phyloP scores from a whole-genome alignment of 1,140 invertebrate genomes.

The Cotesia typhae region DNA sequence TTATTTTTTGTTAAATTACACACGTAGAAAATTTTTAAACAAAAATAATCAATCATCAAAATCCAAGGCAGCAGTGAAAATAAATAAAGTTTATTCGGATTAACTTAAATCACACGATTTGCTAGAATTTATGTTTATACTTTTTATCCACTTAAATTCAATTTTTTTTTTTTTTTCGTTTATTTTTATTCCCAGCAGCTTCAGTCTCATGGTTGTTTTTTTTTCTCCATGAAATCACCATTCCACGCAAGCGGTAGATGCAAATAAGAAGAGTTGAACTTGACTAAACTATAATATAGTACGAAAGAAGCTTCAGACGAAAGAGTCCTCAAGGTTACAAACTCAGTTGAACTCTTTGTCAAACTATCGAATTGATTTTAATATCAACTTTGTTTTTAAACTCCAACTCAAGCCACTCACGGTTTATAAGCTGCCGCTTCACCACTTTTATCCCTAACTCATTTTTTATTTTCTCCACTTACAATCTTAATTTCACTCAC shows the following conservation, averaged over 20 bases:
- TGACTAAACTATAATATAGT: conserved; percentile 58
- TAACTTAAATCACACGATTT: too few relatives aligned
- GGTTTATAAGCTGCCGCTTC: conserved; percentile 12
- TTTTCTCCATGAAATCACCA: not conserved
- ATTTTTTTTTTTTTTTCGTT: conserved; percentile 8
- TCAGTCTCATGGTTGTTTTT: not conserved
- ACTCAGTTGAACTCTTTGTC: conserved; percentile 52
- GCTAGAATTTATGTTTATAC: too few relatives aligned
- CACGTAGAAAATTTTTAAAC: too few relatives aligned
- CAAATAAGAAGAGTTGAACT: conserved; percentile 56
- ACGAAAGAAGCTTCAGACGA: conserved; percentile 35
- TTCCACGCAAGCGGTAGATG: conserved; percentile 41
- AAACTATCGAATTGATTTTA: conserved; percentile 61
- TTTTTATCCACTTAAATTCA: too few relatives aligned
- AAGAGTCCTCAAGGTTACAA: conserved; percentile 55
- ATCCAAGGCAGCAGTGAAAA: too few relatives aligned
- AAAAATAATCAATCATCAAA: too few relatives aligned
- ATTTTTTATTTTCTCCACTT: not conserved
- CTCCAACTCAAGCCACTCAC: conserved; percentile 42
- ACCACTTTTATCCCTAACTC: conserved; percentile 2
- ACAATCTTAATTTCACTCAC: not conserved
- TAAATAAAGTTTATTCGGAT: too few relatives aligned
- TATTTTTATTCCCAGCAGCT: not conserved
- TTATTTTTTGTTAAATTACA: too few relatives aligned
- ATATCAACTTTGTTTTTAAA: conserved; percentile 60